Evolutionary conservation across 2,888 invertebrate species (phyloP).

Genomic region (Drosophila falleni): DNA sequence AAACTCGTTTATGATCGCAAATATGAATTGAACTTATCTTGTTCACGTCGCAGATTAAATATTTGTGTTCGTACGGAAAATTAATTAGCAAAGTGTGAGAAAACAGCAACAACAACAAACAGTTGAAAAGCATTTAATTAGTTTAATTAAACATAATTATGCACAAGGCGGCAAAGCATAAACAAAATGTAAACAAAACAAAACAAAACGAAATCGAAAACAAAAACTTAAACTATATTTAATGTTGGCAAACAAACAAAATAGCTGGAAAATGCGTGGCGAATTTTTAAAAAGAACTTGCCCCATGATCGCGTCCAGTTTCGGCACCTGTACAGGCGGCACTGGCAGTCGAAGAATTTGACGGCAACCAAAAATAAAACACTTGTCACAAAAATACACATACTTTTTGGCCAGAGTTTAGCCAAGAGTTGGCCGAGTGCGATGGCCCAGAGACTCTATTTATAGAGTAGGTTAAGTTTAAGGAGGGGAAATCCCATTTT

Average conservation of each 20-base stretch:
- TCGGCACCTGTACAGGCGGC: constrained; percentile 17
- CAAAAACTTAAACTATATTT: constrained; percentile 22
- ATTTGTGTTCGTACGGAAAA: constrained; percentile 69
- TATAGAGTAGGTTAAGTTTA: constrained; percentile 40
- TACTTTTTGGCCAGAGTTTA: constrained; percentile 52
- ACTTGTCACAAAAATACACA: constrained; percentile 20
- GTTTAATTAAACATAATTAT: constrained; percentile 78
- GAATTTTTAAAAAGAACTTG: constrained; percentile 26
- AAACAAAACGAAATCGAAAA: not conserved
- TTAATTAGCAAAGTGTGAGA: constrained; percentile 70
- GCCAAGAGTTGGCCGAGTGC: constrained; percentile 41
- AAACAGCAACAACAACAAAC: constrained; percentile 37
- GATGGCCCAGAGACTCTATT: constrained; percentile 58
- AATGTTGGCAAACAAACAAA: constrained; percentile 31
- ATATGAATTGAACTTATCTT: constrained; percentile 20
- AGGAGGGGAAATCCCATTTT: constrained; percentile 4
- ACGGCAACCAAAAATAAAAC: constrained; percentile 46
- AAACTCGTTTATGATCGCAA: constrained; percentile 68
- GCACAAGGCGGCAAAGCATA: constrained; percentile 34
- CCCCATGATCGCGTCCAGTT: constrained; percentile 25
- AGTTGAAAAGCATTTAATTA: constrained; percentile 67
- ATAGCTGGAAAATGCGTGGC: constrained; percentile 45
- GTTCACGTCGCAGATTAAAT: constrained; percentile 55
- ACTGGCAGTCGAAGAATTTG: constrained; percentile 27
- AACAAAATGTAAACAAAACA: constrained; percentile 30